Evolutionary conservation across 2,888 invertebrate species (phyloP).

Genomic region (Leptopilina syphax): DNA sequence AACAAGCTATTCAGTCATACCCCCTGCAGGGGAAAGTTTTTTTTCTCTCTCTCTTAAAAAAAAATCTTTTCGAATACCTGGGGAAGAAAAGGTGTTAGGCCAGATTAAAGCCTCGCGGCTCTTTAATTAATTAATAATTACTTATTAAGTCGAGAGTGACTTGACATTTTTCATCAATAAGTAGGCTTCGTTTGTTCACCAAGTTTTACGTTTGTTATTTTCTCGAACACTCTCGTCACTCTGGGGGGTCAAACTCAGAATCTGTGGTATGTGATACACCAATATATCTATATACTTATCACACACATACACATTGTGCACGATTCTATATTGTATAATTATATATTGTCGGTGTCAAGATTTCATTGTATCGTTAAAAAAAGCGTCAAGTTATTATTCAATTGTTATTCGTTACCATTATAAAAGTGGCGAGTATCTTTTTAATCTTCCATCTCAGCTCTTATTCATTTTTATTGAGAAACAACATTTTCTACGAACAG

Average conservation of each 20-base stretch:
- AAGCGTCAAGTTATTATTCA: too few relatives aligned
- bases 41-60: neutral
- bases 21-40: neutral
- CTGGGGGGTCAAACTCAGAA: constrained; percentile 6
- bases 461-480: too few relatives aligned
- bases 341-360: neutral
- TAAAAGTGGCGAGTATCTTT: too few relatives aligned
- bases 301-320: neutral
- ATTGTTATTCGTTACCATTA: too few relatives aligned
- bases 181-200: constrained; percentile 56
- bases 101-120: constrained; percentile 54
- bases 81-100: constrained; percentile 50
- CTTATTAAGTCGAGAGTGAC: constrained; percentile 65
- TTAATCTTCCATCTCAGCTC: too few relatives aligned
- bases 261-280: neutral
- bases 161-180: constrained; percentile 51
- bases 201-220: neutral
- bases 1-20: constrained; percentile 6
- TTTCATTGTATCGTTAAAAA: neutral
- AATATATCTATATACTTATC: neutral
- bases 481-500: too few relatives aligned
- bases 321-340: neutral
- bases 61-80: constrained; percentile 19
- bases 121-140: constrained; percentile 68
- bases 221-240: neutral